A percentile compares a stretch with the other conserved stretches of the same genome.
Conservation (phyloP, 2,113 vertebrate species). For the Aspiorhynchus laticeps region DNA sequence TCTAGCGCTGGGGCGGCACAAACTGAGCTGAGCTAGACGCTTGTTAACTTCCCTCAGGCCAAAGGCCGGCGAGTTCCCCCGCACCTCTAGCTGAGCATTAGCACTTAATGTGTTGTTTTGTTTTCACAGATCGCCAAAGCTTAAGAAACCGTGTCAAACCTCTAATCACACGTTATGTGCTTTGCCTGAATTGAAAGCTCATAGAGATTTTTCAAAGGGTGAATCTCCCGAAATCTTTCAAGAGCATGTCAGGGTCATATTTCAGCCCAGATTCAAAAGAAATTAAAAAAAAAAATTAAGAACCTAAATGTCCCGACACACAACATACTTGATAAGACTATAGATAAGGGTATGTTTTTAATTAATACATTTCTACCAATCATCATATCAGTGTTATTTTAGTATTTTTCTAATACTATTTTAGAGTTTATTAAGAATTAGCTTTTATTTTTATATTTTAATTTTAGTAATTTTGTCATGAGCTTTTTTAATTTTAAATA, state of each 20-base stretch:
- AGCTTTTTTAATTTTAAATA: neutral
- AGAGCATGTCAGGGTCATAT: neutral
- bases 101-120: conserved; percentile 67
- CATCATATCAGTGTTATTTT: neutral
- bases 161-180: neutral
- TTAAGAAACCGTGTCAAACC: conserved; percentile 25
- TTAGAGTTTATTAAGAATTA: neutral
- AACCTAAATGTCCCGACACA: neutral
- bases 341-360: neutral
- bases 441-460: neutral
- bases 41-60: conserved; percentile 72
- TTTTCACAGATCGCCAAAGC: conserved; percentile 26
- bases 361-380: neutral
- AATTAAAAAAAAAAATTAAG: too few relatives aligned
- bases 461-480: neutral
- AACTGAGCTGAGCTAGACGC: conserved; percentile 65
- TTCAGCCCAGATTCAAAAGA: neutral
- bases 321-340: neutral
- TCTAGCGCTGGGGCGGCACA: conserved; percentile 47
- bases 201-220: conserved; percentile 2
- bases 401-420: neutral
- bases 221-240: neutral
- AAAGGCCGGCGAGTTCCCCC: conserved; percentile 61
- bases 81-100: conserved; percentile 68
- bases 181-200: conserved; percentile 1